These are phyloP conservation scores for Sceloporus undulatus DNA, from an alignment of 2,113 vertebrate genomes.

Conservation along the genomic window DNA sequence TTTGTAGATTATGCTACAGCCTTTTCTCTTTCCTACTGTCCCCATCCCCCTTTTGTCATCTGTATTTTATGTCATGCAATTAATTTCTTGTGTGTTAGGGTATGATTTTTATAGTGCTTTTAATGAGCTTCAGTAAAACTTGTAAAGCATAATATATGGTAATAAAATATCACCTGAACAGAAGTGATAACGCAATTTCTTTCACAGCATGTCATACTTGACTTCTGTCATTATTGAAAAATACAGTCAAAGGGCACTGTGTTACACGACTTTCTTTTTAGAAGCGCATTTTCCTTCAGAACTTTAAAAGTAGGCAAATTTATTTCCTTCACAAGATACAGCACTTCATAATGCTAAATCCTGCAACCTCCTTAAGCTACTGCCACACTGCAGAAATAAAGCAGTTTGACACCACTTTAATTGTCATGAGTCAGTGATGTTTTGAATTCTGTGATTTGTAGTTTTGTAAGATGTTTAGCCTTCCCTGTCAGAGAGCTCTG, in stretches of 20 bases:
- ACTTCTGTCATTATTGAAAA: constrained; percentile 40
- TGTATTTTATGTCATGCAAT: constrained; percentile 68
- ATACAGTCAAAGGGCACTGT: constrained; percentile 13
- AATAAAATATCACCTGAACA: constrained; percentile 83
- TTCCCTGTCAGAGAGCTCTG: too few relatives aligned
- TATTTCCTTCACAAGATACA: neutral
- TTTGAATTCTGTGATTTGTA: too few relatives aligned
- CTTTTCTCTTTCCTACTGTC: constrained; percentile 57
- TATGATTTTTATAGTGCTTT: constrained; percentile 72
- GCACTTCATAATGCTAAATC: neutral
- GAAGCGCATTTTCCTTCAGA: neutral
- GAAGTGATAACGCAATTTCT: constrained; percentile 68
- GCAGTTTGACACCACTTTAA: too few relatives aligned
- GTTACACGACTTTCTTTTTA: neutral
- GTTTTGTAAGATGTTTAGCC: too few relatives aligned
- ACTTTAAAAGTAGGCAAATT: neutral
- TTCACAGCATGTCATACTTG: constrained; percentile 68
- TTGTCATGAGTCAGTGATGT: too few relatives aligned
- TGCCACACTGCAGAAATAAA: neutral
- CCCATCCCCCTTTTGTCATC: constrained; percentile 60
- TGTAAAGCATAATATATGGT: constrained; percentile 79
- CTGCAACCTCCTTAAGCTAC: neutral
- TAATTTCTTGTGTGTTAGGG: constrained; percentile 69
- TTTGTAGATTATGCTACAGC: constrained; percentile 67
- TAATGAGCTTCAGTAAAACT: constrained; percentile 74